These are phyloP conservation scores for Malthinus seriepunctatus DNA, from an alignment of 2,888 invertebrate species.

Conservation along the genomic window DNA sequence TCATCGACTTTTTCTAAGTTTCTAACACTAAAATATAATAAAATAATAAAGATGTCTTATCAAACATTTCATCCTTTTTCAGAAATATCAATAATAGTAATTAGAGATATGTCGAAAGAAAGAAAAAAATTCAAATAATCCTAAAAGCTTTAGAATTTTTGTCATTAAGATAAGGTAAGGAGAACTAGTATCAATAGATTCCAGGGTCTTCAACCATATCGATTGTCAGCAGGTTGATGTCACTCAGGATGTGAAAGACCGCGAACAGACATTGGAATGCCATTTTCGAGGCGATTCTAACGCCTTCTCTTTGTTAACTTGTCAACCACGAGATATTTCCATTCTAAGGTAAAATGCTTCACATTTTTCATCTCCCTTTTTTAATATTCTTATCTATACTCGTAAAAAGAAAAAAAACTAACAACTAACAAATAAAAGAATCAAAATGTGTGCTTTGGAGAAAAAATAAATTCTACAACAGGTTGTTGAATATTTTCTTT, in stretches of 20 bases:
- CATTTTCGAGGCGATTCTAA: conserved; percentile 46
- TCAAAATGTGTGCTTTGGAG: neutral
- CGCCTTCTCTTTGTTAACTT: conserved; percentile 46
- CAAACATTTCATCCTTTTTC: no score
- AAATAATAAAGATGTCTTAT: no score
- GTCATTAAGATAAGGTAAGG: conserved; percentile 4
- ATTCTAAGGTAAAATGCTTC: conserved; percentile 40
- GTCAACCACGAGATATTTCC: conserved; percentile 48
- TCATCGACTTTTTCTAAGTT: no score
- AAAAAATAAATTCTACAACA: neutral
- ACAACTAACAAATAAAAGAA: neutral
- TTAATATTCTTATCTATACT: conserved; percentile 10
- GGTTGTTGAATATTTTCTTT: neutral
- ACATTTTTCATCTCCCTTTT: conserved; percentile 22
- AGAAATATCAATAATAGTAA: no score
- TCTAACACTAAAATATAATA: no score
- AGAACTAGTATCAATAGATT: conserved; percentile 19
- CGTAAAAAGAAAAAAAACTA: conserved; percentile 13
- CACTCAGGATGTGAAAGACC: conserved; percentile 32
- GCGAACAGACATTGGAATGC: conserved; percentile 47
- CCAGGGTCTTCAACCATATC: conserved; percentile 22
- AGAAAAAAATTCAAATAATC: no score
- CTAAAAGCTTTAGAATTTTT: neutral
- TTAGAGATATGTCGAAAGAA: no score
- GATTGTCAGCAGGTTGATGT: conserved; percentile 29